Percentiles rank a stretch among this genome's conserved stretches.
Evolutionary conservation across 2,113 vertebrate genomes (phyloP).

Genomic region (Cyprinodon brontotheroides): DNA sequence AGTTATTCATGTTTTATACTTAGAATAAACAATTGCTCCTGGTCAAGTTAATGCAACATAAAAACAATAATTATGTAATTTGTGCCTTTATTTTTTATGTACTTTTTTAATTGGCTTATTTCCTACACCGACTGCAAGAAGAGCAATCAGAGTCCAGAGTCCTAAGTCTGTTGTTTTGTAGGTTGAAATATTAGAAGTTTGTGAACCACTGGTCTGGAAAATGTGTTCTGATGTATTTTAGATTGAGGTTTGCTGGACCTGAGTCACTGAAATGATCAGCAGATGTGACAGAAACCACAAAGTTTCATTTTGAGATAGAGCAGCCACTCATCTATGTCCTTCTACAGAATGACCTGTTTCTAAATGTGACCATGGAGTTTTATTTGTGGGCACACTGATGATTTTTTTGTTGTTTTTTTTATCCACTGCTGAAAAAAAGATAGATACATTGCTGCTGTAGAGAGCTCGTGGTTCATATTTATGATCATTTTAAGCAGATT

Average conservation of each 20-base stretch:
- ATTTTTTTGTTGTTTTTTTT: background rate
- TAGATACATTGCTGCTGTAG: too few relatives aligned
- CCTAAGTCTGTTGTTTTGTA: background rate
- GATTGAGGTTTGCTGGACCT: background rate
- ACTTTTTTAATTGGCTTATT: background rate
- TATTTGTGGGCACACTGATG: background rate
- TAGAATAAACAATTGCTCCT: background rate
- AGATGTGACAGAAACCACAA: background rate
- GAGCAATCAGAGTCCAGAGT: background rate
- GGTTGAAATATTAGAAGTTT: background rate
- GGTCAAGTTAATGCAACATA: background rate
- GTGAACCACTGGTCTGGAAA: background rate
- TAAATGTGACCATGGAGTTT: background rate
- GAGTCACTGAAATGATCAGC: too few relatives aligned
- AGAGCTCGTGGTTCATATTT: background rate
- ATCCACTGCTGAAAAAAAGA: background rate
- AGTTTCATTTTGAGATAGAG: background rate
- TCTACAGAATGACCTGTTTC: background rate
- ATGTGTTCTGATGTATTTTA: background rate
- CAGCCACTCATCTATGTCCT: too few relatives aligned
- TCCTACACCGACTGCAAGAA: background rate
- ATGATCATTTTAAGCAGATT: background rate
- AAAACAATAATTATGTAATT: background rate
- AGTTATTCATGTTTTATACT: background rate
- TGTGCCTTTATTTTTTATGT: background rate